These are phyloP conservation scores for Crotalus viridis DNA, from an alignment of 2,113 vertebrate species.

Conservation along the genomic window DNA sequence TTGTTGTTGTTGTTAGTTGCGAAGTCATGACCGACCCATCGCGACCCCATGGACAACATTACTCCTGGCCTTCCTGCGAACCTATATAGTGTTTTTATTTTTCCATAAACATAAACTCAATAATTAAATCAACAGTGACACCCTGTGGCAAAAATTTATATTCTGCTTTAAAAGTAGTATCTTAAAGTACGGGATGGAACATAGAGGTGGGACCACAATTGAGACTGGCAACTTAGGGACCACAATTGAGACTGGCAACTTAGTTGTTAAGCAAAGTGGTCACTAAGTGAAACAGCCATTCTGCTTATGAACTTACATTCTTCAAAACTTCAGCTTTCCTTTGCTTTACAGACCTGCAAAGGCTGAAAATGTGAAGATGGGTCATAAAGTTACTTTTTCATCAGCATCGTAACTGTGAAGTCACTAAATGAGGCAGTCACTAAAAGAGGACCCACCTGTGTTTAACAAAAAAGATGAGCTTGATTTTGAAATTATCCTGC, in stretches of 20 bases:
- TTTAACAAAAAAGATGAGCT: background rate
- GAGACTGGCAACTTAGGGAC: background rate
- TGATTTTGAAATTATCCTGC: background rate
- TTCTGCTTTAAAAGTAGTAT: background rate
- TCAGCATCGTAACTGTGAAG: background rate
- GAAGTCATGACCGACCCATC: no score
- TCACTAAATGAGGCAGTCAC: background rate
- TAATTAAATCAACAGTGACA: constrained; percentile 28
- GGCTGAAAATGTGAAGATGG: no score
- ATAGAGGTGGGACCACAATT: background rate
- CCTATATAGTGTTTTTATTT: background rate
- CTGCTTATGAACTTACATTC: background rate
- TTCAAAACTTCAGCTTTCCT: background rate
- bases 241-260: background rate
- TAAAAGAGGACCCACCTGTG: background rate
- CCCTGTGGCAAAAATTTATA: constrained; percentile 11
- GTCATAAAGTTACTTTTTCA: no score
- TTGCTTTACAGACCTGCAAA: background rate
- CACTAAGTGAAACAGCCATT: background rate
- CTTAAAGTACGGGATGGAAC: background rate
- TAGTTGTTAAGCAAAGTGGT: background rate
- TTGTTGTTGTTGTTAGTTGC: no score
- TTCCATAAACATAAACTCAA: background rate
- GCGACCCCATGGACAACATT: no score
- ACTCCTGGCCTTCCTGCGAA: background rate